Base-by-base conservation (phyloP, 2,113 vertebrate genomes). In the Cinclus cinclus region DNA sequence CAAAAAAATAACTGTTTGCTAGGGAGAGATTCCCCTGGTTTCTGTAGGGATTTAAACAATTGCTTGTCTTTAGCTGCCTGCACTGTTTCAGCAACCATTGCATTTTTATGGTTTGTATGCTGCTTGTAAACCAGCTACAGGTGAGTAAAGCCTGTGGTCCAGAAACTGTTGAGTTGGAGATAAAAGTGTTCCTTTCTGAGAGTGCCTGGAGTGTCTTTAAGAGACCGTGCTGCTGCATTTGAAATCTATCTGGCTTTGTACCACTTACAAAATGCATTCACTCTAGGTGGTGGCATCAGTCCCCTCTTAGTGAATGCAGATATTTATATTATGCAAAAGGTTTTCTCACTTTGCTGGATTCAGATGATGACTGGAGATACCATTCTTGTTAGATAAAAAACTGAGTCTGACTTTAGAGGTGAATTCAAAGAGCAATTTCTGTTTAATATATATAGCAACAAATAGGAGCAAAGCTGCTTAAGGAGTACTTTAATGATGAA, bases 401-500 rank as follows among this genome's bases (percentile, higher is more conserved):
- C 37, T 28, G 71, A 75, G 90, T 53, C 77, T 89, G 86, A 85
- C 86, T 95, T 90, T 23, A 89, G 90, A 95, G 94, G 94, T 93
- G 95, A 95, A 95, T 82, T 93, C 86, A 91, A 95, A 94, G 83
- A 92, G 64, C 91, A 86, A 92, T 92, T 92, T 94, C 81, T 87
- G 27, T 77, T 89, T 63, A 85, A 91, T 79, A 91, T 74, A 93
- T 95, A 93, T 94, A 94, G 86, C 83, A 89, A 93, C 88, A 96
- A 95, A 95, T 86, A 95, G 90, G 94, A 95, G 94, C 82, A 92
- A 94, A 94, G 84, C 95, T 89, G 75, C 86, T 95, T 91, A 93
- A 92, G 76, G 86, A 94, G 87, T 94, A 75, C 88, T 92, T 87
- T 95, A 88, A 91, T 94, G 90, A 92, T 96, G 95, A 95, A 95